Percentiles rank a stretch among this genome's conserved stretches.
phyloP scores from a whole-genome alignment of 2,797 vertebrate genomes.

The Urocyon cinereoargenteus region DNA sequence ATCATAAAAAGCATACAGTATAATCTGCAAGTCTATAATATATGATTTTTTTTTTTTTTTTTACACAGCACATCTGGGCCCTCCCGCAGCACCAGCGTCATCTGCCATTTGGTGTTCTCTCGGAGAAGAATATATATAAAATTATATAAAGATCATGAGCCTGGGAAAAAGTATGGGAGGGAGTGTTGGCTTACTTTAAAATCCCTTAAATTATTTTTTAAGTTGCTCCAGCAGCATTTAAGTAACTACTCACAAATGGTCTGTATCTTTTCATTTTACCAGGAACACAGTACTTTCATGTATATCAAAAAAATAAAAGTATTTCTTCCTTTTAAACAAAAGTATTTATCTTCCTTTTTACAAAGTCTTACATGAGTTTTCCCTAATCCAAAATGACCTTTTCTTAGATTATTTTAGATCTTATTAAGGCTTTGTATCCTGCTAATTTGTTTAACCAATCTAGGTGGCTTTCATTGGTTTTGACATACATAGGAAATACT shows the following conservation, averaged over 20 bases:
- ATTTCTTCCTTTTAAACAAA: background rate
- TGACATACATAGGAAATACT: background rate
- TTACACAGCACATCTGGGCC: too few species aligned
- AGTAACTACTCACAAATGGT: background rate
- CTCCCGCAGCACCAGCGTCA: too few species aligned
- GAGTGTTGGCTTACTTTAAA: constrained; percentile 5
- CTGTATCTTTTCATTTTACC: constrained; percentile 16
- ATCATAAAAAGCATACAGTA: background rate
- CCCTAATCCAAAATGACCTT: background rate
- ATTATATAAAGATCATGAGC: background rate
- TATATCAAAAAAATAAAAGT: background rate
- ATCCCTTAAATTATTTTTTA: constrained; percentile 13
- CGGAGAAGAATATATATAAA: background rate
- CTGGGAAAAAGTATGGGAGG: background rate
- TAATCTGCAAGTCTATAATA: background rate
- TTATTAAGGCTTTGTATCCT: background rate
- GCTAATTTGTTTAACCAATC: background rate
- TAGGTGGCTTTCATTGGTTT: background rate
- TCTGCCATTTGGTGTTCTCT: too few species aligned
- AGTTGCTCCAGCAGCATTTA: constrained; percentile 5
- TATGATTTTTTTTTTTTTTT: too few species aligned
- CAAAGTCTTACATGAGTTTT: constrained; percentile 2
- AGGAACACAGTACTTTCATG: constrained; percentile 11
- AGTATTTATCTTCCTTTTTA: background rate
- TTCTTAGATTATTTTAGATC: constrained; percentile 45